A percentile compares a stretch with the other conserved stretches of the same genome.
Conservation (phyloP, 2,888 invertebrate species). For the Dendrolimus houi region DNA sequence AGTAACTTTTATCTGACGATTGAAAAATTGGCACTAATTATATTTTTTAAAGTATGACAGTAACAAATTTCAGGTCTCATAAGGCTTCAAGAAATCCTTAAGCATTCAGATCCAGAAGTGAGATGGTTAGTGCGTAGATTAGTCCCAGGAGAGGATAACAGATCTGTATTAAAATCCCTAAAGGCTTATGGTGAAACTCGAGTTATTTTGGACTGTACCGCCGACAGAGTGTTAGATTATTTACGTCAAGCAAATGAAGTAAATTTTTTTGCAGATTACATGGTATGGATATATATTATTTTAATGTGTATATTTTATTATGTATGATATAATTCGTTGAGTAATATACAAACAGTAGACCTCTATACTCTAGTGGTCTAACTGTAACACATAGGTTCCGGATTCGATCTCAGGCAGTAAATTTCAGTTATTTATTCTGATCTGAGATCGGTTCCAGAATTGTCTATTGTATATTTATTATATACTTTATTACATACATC, state of each 20-base stretch:
- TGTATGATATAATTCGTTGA: background rate
- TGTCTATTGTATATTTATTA: too few relatives aligned
- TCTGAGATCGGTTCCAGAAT: too few relatives aligned
- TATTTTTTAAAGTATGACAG: too few relatives aligned
- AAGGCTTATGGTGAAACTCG: slow-evolving; percentile 81
- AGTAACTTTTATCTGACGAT: too few relatives aligned
- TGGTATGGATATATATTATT: slow-evolving; percentile 50
- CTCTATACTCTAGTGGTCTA: too few relatives aligned
- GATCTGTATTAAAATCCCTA: slow-evolving; percentile 85
- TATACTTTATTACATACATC: too few relatives aligned
- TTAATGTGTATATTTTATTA: background rate
- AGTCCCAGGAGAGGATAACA: slow-evolving; percentile 67
- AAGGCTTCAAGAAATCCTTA: slow-evolving; percentile 87
- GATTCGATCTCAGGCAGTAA: too few relatives aligned
- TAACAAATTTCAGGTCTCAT: slow-evolving; percentile 73
- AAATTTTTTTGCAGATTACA: slow-evolving; percentile 89
- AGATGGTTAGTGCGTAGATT: slow-evolving; percentile 83
- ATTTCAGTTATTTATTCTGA: too few relatives aligned
- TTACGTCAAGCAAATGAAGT: slow-evolving; percentile 88
- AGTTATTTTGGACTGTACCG: slow-evolving; percentile 85
- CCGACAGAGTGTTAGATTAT: slow-evolving; percentile 79
- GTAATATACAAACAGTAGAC: too few relatives aligned
- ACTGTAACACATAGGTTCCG: too few relatives aligned
- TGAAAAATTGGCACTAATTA: too few relatives aligned
- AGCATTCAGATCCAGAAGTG: slow-evolving; percentile 80